Percentiles rank a stretch among this genome's conserved stretches.
phyloP scores from a whole-genome alignment of 30 jellyfish, hydroid and myxozoan species.

The Nemopilema nomurai region DNA sequence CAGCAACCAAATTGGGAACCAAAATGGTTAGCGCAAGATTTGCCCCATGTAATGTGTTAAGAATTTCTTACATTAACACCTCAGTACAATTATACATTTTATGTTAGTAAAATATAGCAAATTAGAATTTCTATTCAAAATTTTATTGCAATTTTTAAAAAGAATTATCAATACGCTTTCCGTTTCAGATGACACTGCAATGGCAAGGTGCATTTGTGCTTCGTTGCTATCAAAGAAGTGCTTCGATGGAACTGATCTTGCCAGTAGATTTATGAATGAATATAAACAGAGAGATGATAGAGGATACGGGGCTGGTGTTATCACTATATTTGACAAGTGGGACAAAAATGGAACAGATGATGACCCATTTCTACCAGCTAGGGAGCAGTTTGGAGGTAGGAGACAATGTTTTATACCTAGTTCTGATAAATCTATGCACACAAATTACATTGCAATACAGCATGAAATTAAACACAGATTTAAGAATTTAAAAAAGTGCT shows the following conservation, averaged over 20 bases:
- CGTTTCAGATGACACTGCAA: constrained; percentile 87
- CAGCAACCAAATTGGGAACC: too few relatives aligned
- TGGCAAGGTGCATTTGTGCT: constrained; percentile 75
- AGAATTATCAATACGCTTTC: neutral
- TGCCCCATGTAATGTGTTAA: too few relatives aligned
- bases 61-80: too few relatives aligned
- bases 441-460: too few relatives aligned
- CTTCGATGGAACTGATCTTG: constrained; percentile 84
- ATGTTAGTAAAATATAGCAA: too few relatives aligned
- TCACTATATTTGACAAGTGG: constrained; percentile 78
- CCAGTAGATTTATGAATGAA: constrained; percentile 62
- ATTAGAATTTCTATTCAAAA: neutral
- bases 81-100: too few relatives aligned
- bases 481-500: too few relatives aligned
- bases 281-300: constrained; percentile 56
- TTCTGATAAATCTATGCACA: too few relatives aligned
- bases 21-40: too few relatives aligned
- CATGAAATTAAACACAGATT: too few relatives aligned
- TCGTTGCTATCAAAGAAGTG: constrained; percentile 75
- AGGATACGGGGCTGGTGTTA: constrained; percentile 90
- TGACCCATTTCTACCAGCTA: constrained; percentile 67
- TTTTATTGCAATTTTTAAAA: neutral
- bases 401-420: neutral
- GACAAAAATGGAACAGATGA: constrained; percentile 9
- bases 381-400: constrained; percentile 83